Evolutionary conservation across 2,113 vertebrate species (phyloP), one percentile per base, ranked within the genome.

Genomic region (Mirza zaza): DNA sequence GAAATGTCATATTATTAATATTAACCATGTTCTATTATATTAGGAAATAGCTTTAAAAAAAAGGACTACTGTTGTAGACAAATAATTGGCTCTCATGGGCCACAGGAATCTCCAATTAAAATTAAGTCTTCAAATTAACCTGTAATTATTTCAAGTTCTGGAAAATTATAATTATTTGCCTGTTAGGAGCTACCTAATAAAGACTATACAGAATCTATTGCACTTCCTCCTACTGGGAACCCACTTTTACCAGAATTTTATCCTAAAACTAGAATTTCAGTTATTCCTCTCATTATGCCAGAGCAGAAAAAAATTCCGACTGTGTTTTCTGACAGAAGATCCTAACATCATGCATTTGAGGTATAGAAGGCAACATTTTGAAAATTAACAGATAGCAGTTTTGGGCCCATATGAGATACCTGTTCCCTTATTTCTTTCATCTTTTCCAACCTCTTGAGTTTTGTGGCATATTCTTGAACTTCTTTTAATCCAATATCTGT

Each of bases 371-470:
- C 36, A 84, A 96, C 36, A 77, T 83, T 97, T 87, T 93, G 76
- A 97, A 96, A 97, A 94, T 45, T 87, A 79, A 84, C 21, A 94
- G 68, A 91, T 17, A 97, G 80, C 6, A 96, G 86, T 70, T 98
- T 93, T 75, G 0, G 5, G 70, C 61, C 73, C 34, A 92, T 36
- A n/a, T 94, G 39, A 88, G 36, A 90, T 97, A 99, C 99, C 99
- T 99, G 99, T 77, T 99, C 99, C 97, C 98, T 99, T 87, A 99
- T 98, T 98, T 99, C 99, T 98, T 99, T 99, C 98, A 99, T 98
- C 98, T 99, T 99, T 98, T 99, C 99, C 87, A 99, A 98, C 98
- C 99, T 99, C 98, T 99, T 99, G 90, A 99, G 99, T 97, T 99
- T 99, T 96, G 98, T 99, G 95, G 98, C 97, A 91, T 99, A 99